Conservation (phyloP, 2,113 vertebrate species). For the Trematomus loennbergii region DNA sequence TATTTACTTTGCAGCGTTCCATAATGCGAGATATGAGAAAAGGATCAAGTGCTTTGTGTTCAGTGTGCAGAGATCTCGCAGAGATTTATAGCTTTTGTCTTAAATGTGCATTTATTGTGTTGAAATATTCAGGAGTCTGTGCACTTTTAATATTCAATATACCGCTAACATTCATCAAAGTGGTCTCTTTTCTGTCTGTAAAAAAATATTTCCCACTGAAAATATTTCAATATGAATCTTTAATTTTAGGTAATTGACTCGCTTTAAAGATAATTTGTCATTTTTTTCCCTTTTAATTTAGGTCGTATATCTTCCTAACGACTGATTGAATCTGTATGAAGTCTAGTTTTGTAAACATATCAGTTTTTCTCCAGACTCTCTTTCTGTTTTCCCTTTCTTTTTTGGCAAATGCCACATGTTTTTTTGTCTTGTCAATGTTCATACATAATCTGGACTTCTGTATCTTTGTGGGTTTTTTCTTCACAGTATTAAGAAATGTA, state of each 20-base stretch:
- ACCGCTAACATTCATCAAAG: conserved; percentile 21
- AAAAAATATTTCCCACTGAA: background rate
- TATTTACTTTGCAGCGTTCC: conserved; percentile 50
- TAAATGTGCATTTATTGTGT: conserved; percentile 36
- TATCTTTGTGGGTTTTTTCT: background rate
- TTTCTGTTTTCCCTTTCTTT: background rate
- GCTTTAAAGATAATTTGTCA: background rate
- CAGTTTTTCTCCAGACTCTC: background rate
- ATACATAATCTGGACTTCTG: too few species aligned
- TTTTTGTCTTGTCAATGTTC: background rate
- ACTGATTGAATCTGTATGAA: conserved; percentile 16
- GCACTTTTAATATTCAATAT: conserved; percentile 17
- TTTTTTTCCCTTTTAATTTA: background rate
- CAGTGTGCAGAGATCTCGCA: conserved; percentile 53
- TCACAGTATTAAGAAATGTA: background rate
- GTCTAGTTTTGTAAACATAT: background rate
- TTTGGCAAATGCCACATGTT: background rate
- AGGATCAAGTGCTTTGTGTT: conserved; percentile 60
- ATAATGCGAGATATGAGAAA: conserved; percentile 49
- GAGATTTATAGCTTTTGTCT: conserved; percentile 65
- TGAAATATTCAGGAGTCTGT: conserved; percentile 19
- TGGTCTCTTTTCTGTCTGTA: background rate
- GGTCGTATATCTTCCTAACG: background rate
- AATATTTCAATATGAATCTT: conserved; percentile 23
- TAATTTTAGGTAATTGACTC: background rate